These are phyloP conservation scores for Chrysomallon squamiferum DNA, from an alignment of 1,140 invertebrate genomes.

Conservation along the genomic window DNA sequence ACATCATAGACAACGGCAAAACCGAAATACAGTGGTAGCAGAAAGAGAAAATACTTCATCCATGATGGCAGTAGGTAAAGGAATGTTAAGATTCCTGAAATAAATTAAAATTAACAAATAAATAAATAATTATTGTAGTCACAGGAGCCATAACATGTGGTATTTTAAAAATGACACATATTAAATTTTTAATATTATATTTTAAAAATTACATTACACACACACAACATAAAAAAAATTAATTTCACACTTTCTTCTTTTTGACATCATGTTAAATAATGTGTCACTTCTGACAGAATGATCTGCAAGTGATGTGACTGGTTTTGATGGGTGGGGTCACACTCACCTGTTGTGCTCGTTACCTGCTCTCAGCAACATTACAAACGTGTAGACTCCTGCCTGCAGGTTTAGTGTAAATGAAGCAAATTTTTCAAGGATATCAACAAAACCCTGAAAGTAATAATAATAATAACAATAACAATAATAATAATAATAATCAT, in stretches of 20 bases:
- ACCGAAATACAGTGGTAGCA: slow-evolving; percentile 46
- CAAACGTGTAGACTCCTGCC: slow-evolving; percentile 44
- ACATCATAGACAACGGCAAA: slow-evolving; percentile 49
- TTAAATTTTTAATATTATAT: too few species aligned
- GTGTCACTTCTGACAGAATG: too few species aligned
- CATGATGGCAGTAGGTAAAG: slow-evolving; percentile 29
- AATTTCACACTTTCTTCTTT: too few species aligned
- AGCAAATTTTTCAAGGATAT: slow-evolving; percentile 51
- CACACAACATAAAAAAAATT: too few species aligned
- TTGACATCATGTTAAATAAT: too few species aligned
- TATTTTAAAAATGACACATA: too few species aligned
- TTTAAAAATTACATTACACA: too few species aligned
- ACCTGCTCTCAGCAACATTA: slow-evolving; percentile 39
- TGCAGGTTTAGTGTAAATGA: slow-evolving; percentile 50
- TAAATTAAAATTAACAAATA: not conserved
- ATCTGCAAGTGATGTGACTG: too few species aligned
- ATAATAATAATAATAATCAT: not conserved
- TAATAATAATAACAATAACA: not conserved
- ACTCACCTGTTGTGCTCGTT: slow-evolving; percentile 30
- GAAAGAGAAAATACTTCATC: slow-evolving; percentile 28
- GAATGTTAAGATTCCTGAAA: slow-evolving; percentile 29
- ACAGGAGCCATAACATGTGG: too few species aligned
- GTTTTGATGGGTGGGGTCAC: too few species aligned
- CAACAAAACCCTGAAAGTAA: slow-evolving; percentile 45
- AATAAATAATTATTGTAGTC: not conserved